Conservation (phyloP, 2,797 vertebrate species). For the Thripadectes ignobilis region DNA sequence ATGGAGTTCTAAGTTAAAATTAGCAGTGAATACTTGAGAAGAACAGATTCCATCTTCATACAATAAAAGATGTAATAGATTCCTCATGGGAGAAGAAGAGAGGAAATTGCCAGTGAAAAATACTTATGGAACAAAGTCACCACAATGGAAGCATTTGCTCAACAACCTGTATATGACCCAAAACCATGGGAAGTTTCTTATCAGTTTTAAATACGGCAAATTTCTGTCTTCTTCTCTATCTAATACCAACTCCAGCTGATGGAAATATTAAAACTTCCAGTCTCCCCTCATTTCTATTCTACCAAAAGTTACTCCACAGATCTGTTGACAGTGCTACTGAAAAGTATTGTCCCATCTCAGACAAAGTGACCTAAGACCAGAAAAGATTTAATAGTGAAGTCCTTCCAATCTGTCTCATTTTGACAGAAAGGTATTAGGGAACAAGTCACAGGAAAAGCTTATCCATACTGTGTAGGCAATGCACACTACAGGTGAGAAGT, state of each 20-base stretch:
- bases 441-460: background rate
- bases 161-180: background rate
- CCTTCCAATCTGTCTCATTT: background rate
- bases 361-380: background rate
- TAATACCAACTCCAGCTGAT: background rate
- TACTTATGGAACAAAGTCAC: background rate
- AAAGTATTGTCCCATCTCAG: background rate
- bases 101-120: background rate
- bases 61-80: background rate
- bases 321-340: background rate
- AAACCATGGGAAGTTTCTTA: background rate
- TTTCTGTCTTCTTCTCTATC: background rate
- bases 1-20: slow-evolving; percentile 5
- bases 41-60: background rate
- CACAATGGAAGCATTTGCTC: background rate
- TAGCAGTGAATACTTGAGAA: background rate
- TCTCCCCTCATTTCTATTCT: background rate
- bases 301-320: background rate
- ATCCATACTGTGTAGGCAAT: background rate
- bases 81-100: background rate
- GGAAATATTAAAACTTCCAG: background rate
- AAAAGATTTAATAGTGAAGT: background rate
- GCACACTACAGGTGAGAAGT: background rate
- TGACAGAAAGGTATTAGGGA: background rate
- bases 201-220: background rate